A percentile compares a stretch with the other conserved stretches of the same genome.
phyloP scores from a whole-genome alignment of 2,113 vertebrate genomes.

The Percopsis transmontana region DNA sequence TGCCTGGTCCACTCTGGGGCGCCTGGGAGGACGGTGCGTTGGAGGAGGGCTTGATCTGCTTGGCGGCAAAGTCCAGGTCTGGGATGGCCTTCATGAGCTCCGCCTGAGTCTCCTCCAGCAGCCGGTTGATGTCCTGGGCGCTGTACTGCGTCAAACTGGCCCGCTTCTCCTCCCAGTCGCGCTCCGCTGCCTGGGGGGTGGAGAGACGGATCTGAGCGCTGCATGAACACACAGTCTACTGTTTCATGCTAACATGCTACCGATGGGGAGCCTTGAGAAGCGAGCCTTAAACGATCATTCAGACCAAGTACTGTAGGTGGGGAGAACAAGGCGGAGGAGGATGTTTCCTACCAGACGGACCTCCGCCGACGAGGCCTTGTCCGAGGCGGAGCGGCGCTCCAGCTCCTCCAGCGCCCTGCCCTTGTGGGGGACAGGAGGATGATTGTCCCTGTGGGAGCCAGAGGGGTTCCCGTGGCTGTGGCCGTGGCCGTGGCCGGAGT shows the following conservation, averaged over 20 bases:
- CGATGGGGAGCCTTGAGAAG: no score
- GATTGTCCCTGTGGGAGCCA: conserved; percentile 76
- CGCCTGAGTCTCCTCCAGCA: conserved; percentile 95
- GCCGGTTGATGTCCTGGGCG: conserved; percentile 95
- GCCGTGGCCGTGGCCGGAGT: conserved; percentile 54
- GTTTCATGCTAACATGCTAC: no score
- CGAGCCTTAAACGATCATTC: neutral
- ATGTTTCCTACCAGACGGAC: conserved; percentile 80
- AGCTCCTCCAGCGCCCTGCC: conserved; percentile 83
- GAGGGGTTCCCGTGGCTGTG: conserved; percentile 60
- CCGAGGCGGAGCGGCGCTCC: conserved; percentile 81
- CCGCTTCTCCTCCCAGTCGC: conserved; percentile 98
- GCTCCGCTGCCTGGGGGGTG: conserved; percentile 86
- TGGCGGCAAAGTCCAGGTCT: conserved; percentile 94
- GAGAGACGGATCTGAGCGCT: neutral
- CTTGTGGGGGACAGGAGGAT: conserved; percentile 82
- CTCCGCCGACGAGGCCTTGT: conserved; percentile 90
- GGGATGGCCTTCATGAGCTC: conserved; percentile 99
- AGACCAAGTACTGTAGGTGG: neutral
- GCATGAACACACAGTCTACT: no score
- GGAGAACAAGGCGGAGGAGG: neutral
- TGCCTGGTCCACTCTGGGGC: conserved; percentile 62
- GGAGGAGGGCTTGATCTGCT: conserved; percentile 81
- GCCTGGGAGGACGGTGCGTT: conserved; percentile 55
- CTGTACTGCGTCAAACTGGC: conserved; percentile 96